Evolutionary conservation across 2,888 invertebrate species (phyloP).

Genomic region (Caenorhabditis macrosperma): DNA sequence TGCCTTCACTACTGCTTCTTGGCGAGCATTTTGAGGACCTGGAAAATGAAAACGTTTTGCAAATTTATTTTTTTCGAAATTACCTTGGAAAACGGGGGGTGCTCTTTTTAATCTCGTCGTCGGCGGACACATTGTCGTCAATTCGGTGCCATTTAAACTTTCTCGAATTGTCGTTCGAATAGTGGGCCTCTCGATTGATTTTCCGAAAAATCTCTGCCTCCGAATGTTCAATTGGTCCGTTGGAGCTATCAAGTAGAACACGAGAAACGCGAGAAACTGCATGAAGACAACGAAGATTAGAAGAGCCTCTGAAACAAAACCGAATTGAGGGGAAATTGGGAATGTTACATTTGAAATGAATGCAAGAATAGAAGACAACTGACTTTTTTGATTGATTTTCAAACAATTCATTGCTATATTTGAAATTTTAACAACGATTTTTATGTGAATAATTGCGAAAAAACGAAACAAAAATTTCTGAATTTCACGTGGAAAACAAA

Average conservation of each 20-base stretch:
- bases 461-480: too few relatives aligned
- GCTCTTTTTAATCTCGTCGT: slow-evolving; percentile 10
- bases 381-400: slow-evolving; percentile 46
- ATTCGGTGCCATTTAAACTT: too few relatives aligned
- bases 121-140: slow-evolving; percentile 1
- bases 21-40: slow-evolving; percentile 89
- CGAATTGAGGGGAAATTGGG: not conserved
- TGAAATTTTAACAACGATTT: not conserved
- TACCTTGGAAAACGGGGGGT: slow-evolving; percentile 50
- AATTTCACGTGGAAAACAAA: too few relatives aligned
- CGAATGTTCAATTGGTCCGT: slow-evolving; percentile 12
- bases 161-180: not conserved
- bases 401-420: slow-evolving; percentile 4
- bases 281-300: slow-evolving; percentile 26
- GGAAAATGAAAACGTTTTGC: slow-evolving; percentile 64
- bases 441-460: too few relatives aligned
- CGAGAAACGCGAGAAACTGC: slow-evolving; percentile 32
- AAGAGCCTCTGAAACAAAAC: slow-evolving; percentile 13
- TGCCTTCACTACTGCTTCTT: slow-evolving; percentile 90
- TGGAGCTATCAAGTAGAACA: not conserved
- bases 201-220: slow-evolving; percentile 18
- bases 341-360: not conserved
- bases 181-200: not conserved
- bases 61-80: not conserved
- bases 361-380: not conserved